Percentiles rank a stretch among this genome's conserved stretches.
These are phyloP conservation scores for Pipra filicauda DNA, from an alignment of 2,113 vertebrate genomes.

Conservation along the genomic window DNA sequence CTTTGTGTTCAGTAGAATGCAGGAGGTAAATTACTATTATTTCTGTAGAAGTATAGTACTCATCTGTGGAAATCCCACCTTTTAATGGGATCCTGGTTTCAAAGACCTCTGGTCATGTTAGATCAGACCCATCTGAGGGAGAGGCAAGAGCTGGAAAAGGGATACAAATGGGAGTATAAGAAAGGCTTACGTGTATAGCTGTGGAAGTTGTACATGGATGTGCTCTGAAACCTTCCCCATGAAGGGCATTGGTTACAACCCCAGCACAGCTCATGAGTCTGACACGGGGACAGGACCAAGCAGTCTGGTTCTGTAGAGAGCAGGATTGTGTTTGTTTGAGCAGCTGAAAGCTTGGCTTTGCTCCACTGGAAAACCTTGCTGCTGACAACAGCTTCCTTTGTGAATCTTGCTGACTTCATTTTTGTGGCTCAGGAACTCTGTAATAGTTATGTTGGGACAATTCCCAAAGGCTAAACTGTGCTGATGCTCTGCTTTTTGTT, in stretches of 20 bases:
- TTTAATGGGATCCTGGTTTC: background rate
- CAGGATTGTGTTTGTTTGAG: background rate
- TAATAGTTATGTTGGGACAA: background rate
- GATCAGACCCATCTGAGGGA: background rate
- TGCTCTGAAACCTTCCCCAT: background rate
- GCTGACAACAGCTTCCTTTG: constrained; percentile 25
- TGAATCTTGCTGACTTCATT: constrained; percentile 32
- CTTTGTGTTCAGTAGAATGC: background rate
- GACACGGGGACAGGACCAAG: rapidly evolving
- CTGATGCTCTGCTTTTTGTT: background rate
- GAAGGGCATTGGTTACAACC: background rate
- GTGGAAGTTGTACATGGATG: rapidly evolving
- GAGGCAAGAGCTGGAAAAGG: background rate
- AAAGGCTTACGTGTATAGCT: background rate
- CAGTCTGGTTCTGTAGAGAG: background rate
- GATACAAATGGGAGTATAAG: background rate
- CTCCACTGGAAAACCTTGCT: constrained; percentile 10
- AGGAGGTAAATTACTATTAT: background rate
- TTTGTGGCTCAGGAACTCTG: background rate
- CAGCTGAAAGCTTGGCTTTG: background rate
- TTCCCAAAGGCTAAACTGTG: background rate
- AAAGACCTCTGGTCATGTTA: background rate
- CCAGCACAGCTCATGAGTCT: background rate
- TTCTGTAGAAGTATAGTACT: background rate
- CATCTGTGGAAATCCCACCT: background rate